phyloP scores from a whole-genome alignment of 1,140 invertebrate genomes.

The Diachasma alloeum region DNA sequence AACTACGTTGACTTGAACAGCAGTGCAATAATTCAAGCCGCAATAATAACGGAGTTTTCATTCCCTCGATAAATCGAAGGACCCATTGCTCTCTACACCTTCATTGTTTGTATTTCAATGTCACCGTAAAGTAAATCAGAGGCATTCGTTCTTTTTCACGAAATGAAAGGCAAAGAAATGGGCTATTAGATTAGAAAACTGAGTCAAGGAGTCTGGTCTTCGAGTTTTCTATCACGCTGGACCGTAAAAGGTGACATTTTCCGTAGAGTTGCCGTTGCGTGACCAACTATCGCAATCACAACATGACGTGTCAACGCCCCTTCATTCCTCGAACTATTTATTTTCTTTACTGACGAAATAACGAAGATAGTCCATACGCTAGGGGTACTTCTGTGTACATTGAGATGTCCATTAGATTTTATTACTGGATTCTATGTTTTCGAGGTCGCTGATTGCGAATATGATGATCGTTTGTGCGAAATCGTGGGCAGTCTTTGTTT shows the following conservation, averaged over 20 bases:
- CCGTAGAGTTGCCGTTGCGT: not conserved
- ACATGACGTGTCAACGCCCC: not conserved
- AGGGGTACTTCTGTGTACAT: no score
- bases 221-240: not conserved
- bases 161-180: not conserved
- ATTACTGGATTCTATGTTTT: no score
- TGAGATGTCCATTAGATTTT: no score
- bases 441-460: no score
- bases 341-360: not conserved
- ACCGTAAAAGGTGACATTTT: not conserved
- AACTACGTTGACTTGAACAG: not conserved
- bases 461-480: no score
- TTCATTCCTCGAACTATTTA: not conserved
- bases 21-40: not conserved
- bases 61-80: not conserved
- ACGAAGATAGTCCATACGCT: no score
- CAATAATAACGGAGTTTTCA: not conserved
- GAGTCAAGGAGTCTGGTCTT: not conserved
- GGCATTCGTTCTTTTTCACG: not conserved
- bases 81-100: not conserved
- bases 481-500: no score
- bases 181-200: not conserved
- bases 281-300: slow-evolving; percentile 5
- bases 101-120: not conserved
- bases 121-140: not conserved